Evolutionary conservation across 2,888 invertebrate species (phyloP), one percentile per base, ranked within the genome.

Genomic region (Tromatobia lineatoria): DNA sequence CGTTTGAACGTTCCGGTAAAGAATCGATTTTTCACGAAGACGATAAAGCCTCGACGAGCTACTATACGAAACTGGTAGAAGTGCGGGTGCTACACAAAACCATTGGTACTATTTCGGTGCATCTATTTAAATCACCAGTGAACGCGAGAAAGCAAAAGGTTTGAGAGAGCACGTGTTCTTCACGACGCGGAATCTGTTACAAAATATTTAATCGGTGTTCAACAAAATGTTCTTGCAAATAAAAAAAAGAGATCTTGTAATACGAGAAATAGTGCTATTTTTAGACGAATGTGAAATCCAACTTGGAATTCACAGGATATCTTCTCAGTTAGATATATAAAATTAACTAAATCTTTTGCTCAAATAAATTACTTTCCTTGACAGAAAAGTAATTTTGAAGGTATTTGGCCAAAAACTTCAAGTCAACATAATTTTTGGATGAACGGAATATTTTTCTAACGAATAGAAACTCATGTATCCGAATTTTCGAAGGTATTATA

Each of bases 101-200:
- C 47, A 64, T 61, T 54, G 50, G 13, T 70, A 79, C 83, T 87
- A 87, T 87, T 87, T 87, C 57, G 54, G 87, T 83, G 74, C 76
- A 61, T 87, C 87, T 87, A 87, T 87, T 87, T 87, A 81, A 57
- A 81, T 85, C 75, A 50, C 61, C 20, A 15, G 70, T 67, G 73
- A 67, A 59, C 71, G 54, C 76, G 76, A 38, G 73, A 70, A 83
- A 70, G 79, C 71, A 42, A 66, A 45, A 45, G 15, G 23, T 67
- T 66, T 45, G 50, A 20, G 10, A 61, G 10, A 70, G 52, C 79
- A 79, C 71, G 70, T 75, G 75, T 42, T 52, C 18, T 13, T 23
- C 38, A 34, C 34, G 42, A 38, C 25, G 67, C 52, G 29, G 71
- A 50, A 71, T 76, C 47, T n/a, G 54, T 71, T 71, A 79, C 79